Evolutionary conservation across 1,140 invertebrate species (phyloP), one percentile per base, ranked within the genome.

Genomic region (Leucophenga varia): DNA sequence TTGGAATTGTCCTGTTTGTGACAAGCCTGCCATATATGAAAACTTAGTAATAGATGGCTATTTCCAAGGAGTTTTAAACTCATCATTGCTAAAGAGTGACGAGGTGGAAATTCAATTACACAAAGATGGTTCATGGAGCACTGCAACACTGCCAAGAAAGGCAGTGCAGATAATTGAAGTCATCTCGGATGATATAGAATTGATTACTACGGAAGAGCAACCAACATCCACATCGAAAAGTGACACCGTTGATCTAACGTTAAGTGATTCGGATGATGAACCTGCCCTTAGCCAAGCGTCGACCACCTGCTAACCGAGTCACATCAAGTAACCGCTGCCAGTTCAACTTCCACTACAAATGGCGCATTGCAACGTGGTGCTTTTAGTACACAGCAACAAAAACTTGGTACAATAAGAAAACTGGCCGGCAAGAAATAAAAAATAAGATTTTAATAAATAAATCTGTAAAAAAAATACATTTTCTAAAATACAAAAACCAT

Each of bases 1-100:
- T 1, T 99, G 97, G 97, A 87, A 89, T 52, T 99, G 97, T 81
- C 95, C 96, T 2, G 94, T 98, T 4, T 99, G 96, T 79, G 92
- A 98, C 75, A 92, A 92, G 63, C 79, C 87, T 2, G 90, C 93
- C 8, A 78, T 91, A 2, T 98, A 93, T 73, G 90, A 95, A 65
- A 88, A 87, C 72, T 79, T 99, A 2, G 87, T 93, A 3, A 93
- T 98, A 63, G 93, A 97, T 75, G 90, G 90, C 80, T 92, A 91
- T 71, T 91, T 93, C 67, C 86, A 90, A 79, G 86, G 92, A 73
- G 88, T 93, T 44, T 72, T 91, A 34, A 82, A 79, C 43, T 88
- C 87, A 0, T 50, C 81, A 8, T 78, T 82, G 46, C 72, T 89
- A 14, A 76, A 83, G 22, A 76, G 77, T 31, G 89, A 89, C 45